A percentile compares a stretch with the other conserved stretches of the same genome.
Conservation (phyloP, 2,888 invertebrate genomes). For the Didymodactylos carnosus region DNA sequence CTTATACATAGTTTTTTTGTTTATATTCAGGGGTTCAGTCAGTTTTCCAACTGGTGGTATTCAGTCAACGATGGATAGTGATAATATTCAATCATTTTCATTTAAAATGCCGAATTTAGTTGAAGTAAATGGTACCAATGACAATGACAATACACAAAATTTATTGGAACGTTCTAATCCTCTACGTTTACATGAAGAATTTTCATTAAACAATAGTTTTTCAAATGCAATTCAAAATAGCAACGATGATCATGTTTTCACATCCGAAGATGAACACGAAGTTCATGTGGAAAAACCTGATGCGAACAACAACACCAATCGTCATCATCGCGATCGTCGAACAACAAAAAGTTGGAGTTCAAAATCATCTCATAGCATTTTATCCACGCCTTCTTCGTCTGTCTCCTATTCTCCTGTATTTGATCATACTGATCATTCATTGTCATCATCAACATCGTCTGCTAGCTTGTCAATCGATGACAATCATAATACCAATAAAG, state of each 20-base stretch:
- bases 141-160: too few relatives aligned
- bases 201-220: too few relatives aligned
- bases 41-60: not conserved
- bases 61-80: too few relatives aligned
- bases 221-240: not conserved
- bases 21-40: not conserved
- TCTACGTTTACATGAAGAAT: not conserved
- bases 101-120: too few relatives aligned
- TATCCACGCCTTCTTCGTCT: too few relatives aligned
- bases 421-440: not conserved
- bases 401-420: too few relatives aligned
- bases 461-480: too few relatives aligned
- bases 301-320: not conserved
- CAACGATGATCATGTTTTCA: too few relatives aligned
- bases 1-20: not conserved
- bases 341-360: not conserved
- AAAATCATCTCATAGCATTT: too few relatives aligned
- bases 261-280: not conserved
- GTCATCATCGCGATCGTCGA: not conserved
- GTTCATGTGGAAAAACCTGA: too few relatives aligned
- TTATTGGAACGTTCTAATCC: not conserved
- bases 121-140: too few relatives aligned
- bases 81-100: too few relatives aligned
- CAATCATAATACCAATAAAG: not conserved
- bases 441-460: not conserved